These are phyloP conservation scores for Conus ventricosus DNA, from an alignment of 1,140 invertebrate species.

Conservation along the genomic window DNA sequence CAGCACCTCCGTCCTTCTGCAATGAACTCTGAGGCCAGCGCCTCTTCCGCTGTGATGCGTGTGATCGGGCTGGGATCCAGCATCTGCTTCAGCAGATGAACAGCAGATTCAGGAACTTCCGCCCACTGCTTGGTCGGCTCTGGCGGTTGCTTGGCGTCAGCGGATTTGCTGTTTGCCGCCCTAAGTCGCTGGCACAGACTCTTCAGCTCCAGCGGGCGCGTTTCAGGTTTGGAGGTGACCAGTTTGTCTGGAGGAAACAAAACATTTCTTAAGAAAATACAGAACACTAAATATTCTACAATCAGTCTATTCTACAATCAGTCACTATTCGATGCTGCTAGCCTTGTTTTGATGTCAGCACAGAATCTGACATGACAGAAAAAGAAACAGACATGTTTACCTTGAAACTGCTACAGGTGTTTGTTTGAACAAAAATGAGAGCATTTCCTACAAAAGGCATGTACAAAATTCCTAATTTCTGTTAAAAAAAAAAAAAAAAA, in stretches of 20 bases:
- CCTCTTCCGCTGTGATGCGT: conserved; percentile 70
- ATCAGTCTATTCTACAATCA: no score
- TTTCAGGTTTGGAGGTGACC: conserved; percentile 77
- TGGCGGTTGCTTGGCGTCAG: conserved; percentile 36
- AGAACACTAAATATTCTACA: no score
- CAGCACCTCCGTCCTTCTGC: neutral
- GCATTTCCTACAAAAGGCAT: no score
- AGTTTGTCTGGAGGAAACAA: conserved; percentile 74
- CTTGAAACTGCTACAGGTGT: no score
- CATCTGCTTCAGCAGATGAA: conserved; percentile 67
- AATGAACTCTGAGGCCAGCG: conserved; percentile 70
- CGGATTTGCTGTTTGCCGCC: neutral
- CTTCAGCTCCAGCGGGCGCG: conserved; percentile 76
- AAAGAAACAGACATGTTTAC: no score
- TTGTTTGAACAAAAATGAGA: no score
- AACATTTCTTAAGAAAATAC: no score
- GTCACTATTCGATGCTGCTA: no score
- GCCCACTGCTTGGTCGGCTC: conserved; percentile 50
- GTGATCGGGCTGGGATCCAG: conserved; percentile 71
- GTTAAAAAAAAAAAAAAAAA: no score
- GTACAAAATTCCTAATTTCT: no score
- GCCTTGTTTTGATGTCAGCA: no score
- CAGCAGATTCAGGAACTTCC: conserved; percentile 65
- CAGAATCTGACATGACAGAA: no score
- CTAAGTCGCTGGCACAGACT: conserved; percentile 62